Percentiles rank a stretch among this genome's conserved stretches.
Conservation (phyloP, 1,140 invertebrate species). For the Ceratina australensis region DNA sequence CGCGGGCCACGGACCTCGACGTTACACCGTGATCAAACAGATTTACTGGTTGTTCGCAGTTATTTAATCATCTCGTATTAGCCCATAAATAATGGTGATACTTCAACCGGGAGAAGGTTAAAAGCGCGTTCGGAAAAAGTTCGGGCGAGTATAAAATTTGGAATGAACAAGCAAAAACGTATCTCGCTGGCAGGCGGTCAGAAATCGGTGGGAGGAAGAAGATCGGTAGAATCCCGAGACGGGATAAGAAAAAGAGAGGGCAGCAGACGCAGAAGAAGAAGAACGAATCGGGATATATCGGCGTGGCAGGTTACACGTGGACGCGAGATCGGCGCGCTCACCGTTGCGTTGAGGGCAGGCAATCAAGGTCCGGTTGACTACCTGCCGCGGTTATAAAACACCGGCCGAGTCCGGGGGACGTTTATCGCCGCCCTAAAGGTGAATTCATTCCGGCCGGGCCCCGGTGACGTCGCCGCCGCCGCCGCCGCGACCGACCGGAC, state of each 20-base stretch:
- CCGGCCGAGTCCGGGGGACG: conserved; percentile 32
- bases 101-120: too few relatives aligned
- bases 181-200: background rate
- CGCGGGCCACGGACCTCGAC: too few relatives aligned
- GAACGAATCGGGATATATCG: conserved; percentile 23
- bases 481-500: background rate
- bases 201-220: background rate
- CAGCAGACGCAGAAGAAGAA: background rate
- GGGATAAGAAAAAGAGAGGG: background rate
- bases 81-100: background rate
- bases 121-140: too few relatives aligned
- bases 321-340: conserved; percentile 7
- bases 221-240: background rate
- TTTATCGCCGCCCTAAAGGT: conserved; percentile 65
- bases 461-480: conserved; percentile 64
- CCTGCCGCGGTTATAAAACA: conserved; percentile 53
- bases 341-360: conserved; percentile 25
- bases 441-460: conserved; percentile 50
- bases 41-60: too few relatives aligned
- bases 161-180: too few relatives aligned
- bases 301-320: conserved; percentile 15
- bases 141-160: too few relatives aligned
- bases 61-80: background rate
- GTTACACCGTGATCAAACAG: too few relatives aligned
- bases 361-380: conserved; percentile 40